phyloP scores from a whole-genome alignment of 2,888 invertebrate genomes.

The Exocentrus adspersus region DNA sequence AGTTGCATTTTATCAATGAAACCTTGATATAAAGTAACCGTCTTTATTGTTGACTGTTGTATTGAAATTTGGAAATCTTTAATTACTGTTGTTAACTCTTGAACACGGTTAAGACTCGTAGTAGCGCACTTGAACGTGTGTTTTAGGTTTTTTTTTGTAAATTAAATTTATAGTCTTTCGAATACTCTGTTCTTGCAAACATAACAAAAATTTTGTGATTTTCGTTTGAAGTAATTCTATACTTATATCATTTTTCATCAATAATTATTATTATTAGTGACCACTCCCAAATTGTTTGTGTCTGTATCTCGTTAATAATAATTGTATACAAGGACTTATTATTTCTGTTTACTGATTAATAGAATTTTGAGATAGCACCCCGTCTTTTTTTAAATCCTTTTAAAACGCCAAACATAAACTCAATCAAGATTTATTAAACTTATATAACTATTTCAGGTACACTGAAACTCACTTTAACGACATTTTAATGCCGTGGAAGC shows the following conservation, averaged over 20 bases:
- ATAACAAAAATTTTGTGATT: no score
- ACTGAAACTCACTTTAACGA: neutral
- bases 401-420: no score
- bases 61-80: slow-evolving; percentile 9
- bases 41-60: slow-evolving; percentile 23
- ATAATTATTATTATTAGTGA: slow-evolving; percentile 6
- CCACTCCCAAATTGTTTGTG: slow-evolving; percentile 27
- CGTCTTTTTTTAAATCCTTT: slow-evolving; percentile 3
- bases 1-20: slow-evolving; percentile 8
- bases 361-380: neutral
- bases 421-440: no score
- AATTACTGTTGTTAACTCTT: slow-evolving; percentile 23
- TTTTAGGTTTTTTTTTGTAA: slow-evolving; percentile 2
- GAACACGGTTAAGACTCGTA: slow-evolving; percentile 2
- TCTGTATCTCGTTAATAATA: no score
- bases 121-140: neutral
- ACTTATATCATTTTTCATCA: slow-evolving; percentile 16
- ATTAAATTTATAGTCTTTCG: neutral
- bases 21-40: neutral
- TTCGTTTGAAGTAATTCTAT: slow-evolving; percentile 22
- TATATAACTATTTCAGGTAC: neutral
- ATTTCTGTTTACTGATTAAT: slow-evolving; percentile 10
- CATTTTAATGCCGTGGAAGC: neutral
- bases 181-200: neutral
- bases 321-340: neutral